These are phyloP conservation scores for Fukomys damarensis DNA, from an alignment of 2,113 vertebrate species.

Conservation along the genomic window DNA sequence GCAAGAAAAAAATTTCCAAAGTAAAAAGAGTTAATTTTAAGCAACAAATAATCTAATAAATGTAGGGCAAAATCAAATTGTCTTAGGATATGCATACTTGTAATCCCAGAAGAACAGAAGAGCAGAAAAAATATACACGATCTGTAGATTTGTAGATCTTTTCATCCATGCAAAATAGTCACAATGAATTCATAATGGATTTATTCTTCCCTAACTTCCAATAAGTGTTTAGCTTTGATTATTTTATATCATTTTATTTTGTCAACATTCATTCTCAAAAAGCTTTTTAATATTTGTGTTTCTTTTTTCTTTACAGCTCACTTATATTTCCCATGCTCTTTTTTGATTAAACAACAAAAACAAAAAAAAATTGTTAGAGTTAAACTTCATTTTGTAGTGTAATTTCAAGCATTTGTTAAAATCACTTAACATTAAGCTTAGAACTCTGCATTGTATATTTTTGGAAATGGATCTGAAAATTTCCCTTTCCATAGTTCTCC, in stretches of 20 bases:
- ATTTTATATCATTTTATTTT: neutral
- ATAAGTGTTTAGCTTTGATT: neutral
- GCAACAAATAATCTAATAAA: neutral
- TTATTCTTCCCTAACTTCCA: neutral
- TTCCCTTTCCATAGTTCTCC: neutral
- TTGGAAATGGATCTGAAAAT: neutral
- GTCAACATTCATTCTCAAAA: neutral
- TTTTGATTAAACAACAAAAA: too few species aligned
- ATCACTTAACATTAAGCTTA: neutral
- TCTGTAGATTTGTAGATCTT: neutral
- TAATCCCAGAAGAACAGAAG: neutral
- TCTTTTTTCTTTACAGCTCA: neutral
- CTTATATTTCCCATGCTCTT: neutral
- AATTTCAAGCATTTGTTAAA: conserved; percentile 9
- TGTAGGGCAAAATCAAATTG: neutral
- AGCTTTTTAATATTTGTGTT: neutral
- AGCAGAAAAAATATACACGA: neutral
- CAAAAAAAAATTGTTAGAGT: neutral
- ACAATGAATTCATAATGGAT: neutral
- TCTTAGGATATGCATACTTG: neutral
- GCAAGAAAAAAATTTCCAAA: neutral
- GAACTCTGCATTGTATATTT: neutral
- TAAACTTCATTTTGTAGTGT: neutral
- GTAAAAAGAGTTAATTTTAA: neutral
- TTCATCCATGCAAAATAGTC: neutral